Base-by-base conservation (phyloP, 2,888 invertebrate species). In the Rhopalosiphum nymphaeae region DNA sequence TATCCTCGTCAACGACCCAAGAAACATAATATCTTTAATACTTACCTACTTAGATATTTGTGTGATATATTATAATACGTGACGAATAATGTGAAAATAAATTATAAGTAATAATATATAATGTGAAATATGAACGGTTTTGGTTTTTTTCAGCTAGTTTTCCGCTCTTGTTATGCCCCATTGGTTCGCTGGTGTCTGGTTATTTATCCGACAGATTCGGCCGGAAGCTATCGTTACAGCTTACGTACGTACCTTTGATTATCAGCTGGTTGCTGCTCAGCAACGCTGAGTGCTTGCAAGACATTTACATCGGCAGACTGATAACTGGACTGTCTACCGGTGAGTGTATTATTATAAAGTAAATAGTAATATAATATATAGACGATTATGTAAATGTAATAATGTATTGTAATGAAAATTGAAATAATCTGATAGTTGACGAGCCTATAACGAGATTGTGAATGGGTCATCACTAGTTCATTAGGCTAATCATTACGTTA, bases 171-270 rank as follows among this genome's bases (percentile, higher is more conserved):
- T 57, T 91, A 21, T 91, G 90, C 25, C 95, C 95, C 10, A 25
- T 95, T 44, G 95, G 95, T 26, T 95, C 93, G 13, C 49, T 95
- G 49, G 42, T 93, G 36, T 93, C 86, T 25, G 95, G 95, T 1
- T 94, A 89, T 53, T 84, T 94, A 46, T 93, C 93, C 56, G 95
- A 95, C 86, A 89, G 56, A 29, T 86, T 93, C 49, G 95, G 95
- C 9, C 92, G 95, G 36, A 95, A 93, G 61, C 46, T 46, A 21
- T 36, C 95, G 7, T 44, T 95, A 25, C 94, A 94, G 36, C 49
- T 95, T 46, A 92, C 94, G 61, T 95, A 94, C 84, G 67, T 94
- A 21, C 94, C 94, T 0, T 78, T 94, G 56, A 25, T 94, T 1
- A 26, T 94, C 3, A 94, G 94, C 29, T 94, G 94, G 94, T 25